Conservation (phyloP, 1,140 invertebrate species). For the Temnothorax curvispinosus region DNA sequence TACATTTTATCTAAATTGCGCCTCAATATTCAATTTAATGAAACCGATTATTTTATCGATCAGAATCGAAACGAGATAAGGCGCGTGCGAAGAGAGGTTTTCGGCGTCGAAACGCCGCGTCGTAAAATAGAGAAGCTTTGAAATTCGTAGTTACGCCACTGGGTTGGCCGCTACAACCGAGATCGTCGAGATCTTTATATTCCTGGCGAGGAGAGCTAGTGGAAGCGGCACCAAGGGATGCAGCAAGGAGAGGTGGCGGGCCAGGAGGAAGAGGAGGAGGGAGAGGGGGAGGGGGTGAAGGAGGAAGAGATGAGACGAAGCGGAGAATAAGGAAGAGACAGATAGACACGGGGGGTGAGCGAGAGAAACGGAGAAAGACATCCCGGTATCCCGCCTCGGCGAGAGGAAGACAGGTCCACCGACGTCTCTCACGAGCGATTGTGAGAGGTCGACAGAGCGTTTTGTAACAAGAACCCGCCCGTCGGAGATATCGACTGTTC, state of each 20-base stretch:
- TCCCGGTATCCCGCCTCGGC: slow-evolving; percentile 44
- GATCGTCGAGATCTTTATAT: slow-evolving; percentile 70
- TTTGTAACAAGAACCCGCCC: slow-evolving; percentile 79
- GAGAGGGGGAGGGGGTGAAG: not conserved
- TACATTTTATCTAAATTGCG: not conserved
- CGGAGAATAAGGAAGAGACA: slow-evolving; percentile 72
- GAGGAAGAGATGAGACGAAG: slow-evolving; percentile 59
- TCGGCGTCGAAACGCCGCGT: not conserved
- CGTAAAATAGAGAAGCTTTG: slow-evolving; percentile 46
- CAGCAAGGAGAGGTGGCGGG: slow-evolving; percentile 23
- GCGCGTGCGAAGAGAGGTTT: not conserved
- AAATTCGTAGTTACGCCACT: slow-evolving; percentile 59
- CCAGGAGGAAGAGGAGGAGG: no score
- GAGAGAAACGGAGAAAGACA: slow-evolving; percentile 21
- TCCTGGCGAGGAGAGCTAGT: slow-evolving; percentile 37
- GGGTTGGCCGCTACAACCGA: slow-evolving; percentile 56
- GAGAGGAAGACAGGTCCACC: slow-evolving; percentile 62
- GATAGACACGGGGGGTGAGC: slow-evolving; percentile 32
- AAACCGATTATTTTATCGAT: not conserved
- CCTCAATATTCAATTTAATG: not conserved
- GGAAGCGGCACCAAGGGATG: slow-evolving; percentile 39
- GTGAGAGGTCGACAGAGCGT: slow-evolving; percentile 75
- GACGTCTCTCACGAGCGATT: slow-evolving; percentile 75
- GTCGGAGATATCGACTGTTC: slow-evolving; percentile 76
- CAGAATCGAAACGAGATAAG: not conserved